These are phyloP conservation scores for Perdita meconis DNA, from an alignment of 2,888 invertebrate species.

Conservation along the genomic window DNA sequence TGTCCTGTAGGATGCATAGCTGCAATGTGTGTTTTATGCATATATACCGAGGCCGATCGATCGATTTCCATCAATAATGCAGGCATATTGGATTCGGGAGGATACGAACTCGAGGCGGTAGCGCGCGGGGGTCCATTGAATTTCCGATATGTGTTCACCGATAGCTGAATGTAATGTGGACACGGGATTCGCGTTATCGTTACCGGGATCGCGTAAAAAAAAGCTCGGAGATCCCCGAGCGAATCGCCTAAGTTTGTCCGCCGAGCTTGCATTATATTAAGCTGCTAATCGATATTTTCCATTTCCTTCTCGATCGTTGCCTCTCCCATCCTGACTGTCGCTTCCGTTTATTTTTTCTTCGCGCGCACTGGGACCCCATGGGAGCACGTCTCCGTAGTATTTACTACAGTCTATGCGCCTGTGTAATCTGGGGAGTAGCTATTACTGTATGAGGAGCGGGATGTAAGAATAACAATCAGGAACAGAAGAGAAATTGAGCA, in stretches of 20 bases:
- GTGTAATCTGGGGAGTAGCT: slow-evolving; percentile 54
- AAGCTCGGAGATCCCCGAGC: not conserved
- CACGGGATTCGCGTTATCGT: slow-evolving; percentile 38
- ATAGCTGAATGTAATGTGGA: slow-evolving; percentile 46
- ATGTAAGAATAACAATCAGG: slow-evolving; percentile 58
- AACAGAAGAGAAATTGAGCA: slow-evolving; percentile 44
- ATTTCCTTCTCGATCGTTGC: slow-evolving; percentile 31
- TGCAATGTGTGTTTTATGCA: slow-evolving; percentile 64
- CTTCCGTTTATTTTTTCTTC: not conserved
- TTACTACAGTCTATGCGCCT: slow-evolving; percentile 40
- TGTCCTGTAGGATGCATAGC: slow-evolving; percentile 46
- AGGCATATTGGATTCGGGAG: slow-evolving; percentile 76
- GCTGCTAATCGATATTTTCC: slow-evolving; percentile 44
- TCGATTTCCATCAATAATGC: slow-evolving; percentile 75
- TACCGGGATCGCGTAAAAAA: slow-evolving; percentile 21
- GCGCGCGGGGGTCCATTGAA: slow-evolving; percentile 44
- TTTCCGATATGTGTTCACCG: slow-evolving; percentile 61
- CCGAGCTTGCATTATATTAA: slow-evolving; percentile 17
- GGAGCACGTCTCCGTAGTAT: slow-evolving; percentile 48
- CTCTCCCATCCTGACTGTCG: not conserved
- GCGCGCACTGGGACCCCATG: slow-evolving; percentile 16
- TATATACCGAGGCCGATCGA: slow-evolving; percentile 44
- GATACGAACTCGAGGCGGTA: slow-evolving; percentile 62
- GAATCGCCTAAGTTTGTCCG: slow-evolving; percentile 38
- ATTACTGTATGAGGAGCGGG: slow-evolving; percentile 51